Conservation (phyloP, 2,888 invertebrate species). For the Chaetoderma sp. region DNA sequence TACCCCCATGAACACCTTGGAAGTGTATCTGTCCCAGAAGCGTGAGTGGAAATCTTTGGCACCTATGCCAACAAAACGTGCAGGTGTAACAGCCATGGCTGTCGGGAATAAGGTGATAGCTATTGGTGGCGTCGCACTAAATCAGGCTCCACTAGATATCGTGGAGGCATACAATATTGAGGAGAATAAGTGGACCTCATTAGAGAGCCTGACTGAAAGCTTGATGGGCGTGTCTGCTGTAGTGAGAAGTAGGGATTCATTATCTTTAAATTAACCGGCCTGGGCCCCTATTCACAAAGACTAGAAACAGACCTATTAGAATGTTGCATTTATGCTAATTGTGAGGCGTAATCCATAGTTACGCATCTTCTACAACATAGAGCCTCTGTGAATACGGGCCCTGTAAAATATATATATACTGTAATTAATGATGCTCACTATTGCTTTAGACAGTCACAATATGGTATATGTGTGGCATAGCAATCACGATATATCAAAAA, state of each 20-base stretch:
- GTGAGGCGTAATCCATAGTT: background rate
- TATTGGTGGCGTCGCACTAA: conserved; percentile 60
- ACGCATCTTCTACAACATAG: no score
- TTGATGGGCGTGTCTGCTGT: conserved; percentile 62
- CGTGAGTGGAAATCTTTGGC: conserved; percentile 51
- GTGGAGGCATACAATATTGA: conserved; percentile 61
- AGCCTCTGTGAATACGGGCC: no score
- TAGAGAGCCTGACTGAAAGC: conserved; percentile 50
- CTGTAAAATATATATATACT: background rate
- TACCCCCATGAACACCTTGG: conserved; percentile 59
- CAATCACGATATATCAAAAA: no score
- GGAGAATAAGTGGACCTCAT: conserved; percentile 53
- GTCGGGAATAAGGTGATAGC: conserved; percentile 57
- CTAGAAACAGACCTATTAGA: no score
- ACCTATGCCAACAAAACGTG: conserved; percentile 63
- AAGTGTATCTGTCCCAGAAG: conserved; percentile 49
- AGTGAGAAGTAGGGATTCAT: conserved; percentile 47
- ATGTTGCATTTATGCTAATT: no score
- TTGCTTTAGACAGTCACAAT: background rate
- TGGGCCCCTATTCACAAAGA: no score
- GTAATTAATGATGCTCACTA: background rate
- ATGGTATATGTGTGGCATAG: background rate
- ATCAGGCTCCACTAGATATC: conserved; percentile 59
- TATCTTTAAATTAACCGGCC: background rate
- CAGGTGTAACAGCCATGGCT: conserved; percentile 55